Evolutionary conservation across 2,888 invertebrate species (phyloP).

Genomic region (Urechis unicinctus): DNA sequence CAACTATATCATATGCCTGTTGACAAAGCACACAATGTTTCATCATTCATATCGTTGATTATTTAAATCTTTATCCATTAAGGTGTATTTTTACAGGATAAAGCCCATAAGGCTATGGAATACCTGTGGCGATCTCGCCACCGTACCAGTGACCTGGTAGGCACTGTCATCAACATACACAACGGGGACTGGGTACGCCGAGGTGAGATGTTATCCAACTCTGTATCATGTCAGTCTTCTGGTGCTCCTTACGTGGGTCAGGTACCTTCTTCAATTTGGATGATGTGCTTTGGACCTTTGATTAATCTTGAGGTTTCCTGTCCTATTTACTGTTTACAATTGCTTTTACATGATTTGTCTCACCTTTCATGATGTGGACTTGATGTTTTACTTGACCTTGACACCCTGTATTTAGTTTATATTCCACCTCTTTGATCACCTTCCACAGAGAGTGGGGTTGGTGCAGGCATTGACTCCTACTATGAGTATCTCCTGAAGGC

Average conservation of each 20-base stretch:
- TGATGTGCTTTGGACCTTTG: too few species aligned
- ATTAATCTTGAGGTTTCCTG: too few species aligned
- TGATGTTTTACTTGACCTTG: too few species aligned
- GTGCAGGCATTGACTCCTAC: conserved; percentile 98
- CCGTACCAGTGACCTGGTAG: conserved; percentile 86
- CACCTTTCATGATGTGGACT: too few species aligned
- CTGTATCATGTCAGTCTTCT: not conserved
- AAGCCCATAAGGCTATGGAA: conserved; percentile 94
- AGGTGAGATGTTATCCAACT: conserved; percentile 34
- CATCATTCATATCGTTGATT: too few species aligned
- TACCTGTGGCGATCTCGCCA: conserved; percentile 92
- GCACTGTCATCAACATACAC: conserved; percentile 94
- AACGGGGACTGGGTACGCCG: conserved; percentile 95
- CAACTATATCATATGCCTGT: not conserved
- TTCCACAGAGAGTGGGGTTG: conserved; percentile 79
- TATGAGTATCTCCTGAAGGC: conserved; percentile 98
- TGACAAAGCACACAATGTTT: too few species aligned
- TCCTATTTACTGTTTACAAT: too few species aligned
- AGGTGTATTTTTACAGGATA: conserved; percentile 62
- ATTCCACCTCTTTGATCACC: too few species aligned
- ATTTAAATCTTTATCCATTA: too few species aligned
- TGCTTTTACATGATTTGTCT: too few species aligned
- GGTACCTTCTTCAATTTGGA: too few species aligned
- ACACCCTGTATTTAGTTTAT: too few species aligned
- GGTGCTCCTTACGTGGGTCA: not conserved